Evolutionary conservation across 2,888 invertebrate species (phyloP), one percentile per base, ranked within the genome.

Genomic region (Callinectes sapidus): DNA sequence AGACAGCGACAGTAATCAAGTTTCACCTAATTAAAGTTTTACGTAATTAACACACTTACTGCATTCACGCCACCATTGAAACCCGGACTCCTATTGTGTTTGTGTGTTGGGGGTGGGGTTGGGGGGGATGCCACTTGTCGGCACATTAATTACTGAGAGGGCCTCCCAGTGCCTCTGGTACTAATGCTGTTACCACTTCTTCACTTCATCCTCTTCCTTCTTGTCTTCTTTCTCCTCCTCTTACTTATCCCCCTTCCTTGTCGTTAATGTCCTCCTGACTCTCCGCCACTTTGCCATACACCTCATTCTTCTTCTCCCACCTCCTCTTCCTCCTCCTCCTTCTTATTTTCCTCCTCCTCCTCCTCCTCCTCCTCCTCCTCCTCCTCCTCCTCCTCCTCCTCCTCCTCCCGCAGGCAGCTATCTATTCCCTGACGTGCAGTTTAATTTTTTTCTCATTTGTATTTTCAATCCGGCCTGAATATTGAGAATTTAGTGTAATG

Each of bases 401-500:
- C 66, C 66, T 23, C 18, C 66, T 2, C 18, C 66, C 2, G 6
- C 66, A 66, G 23, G 10, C 71, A 28, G 71, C 71, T 28, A n/a
- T 18, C 16, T 71, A 28, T 71, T 71, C 71, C 71, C 71, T 28
- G 23, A 71, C 23, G 71, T 71, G 28, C 71, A 18, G 28, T 71
- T 71, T 28, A 1, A 71, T 71, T 71, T 71, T 71, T 71, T 71
- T 28, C 28, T 23, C 71, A 71, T 71, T 71, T 71, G 71, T 71
- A 71, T 71, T 71, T 71, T 71, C 71, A 71, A 71, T 71, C 71
- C 28, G n/a, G 71, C 8, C 71, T 18, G n/a, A 6, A n/a, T 71
- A 71, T 71, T 71, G 71, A 71, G n/a, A 1, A 71, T 71, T 71
- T 71, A 71, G 23, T 71, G 71, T 71, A 71, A 71, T 71, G 71